A percentile compares a stretch with the other conserved stretches of the same genome.
phyloP scores from a whole-genome alignment of 1,140 invertebrate species.

The Hestina assimilis region DNA sequence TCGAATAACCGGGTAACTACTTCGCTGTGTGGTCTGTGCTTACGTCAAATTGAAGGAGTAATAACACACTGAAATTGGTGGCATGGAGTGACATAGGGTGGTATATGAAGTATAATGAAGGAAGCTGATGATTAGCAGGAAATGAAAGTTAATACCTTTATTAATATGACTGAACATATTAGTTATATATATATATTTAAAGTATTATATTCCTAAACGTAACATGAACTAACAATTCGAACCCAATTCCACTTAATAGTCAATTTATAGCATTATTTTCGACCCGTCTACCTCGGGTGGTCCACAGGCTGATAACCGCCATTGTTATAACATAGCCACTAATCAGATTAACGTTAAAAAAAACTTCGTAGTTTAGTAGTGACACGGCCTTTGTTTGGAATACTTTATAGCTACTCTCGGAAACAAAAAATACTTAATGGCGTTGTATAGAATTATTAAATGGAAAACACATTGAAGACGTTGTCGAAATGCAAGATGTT shows the following conservation, averaged over 20 bases:
- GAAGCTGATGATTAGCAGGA: too few species aligned
- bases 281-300: constrained; percentile 34
- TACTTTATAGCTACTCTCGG: background rate
- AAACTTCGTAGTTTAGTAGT: constrained; percentile 21
- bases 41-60: constrained; percentile 1
- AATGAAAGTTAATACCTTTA: too few species aligned
- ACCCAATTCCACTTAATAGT: background rate
- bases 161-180: background rate
- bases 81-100: too few species aligned
- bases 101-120: too few species aligned
- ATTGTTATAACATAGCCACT: constrained; percentile 40
- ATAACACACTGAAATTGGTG: background rate
- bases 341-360: constrained; percentile 51
- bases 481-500: too few species aligned
- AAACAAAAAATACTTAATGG: background rate
- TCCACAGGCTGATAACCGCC: constrained; percentile 34
- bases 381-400: constrained; percentile 26
- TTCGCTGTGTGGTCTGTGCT: constrained; percentile 4
- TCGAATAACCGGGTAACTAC: background rate
- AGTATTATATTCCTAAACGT: background rate
- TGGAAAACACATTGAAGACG: background rate
- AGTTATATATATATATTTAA: background rate
- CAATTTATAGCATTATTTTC: background rate
- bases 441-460: background rate
- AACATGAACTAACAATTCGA: background rate